A percentile compares a stretch with the other conserved stretches of the same genome.
phyloP scores from a whole-genome alignment of 2,888 invertebrate species.

The Lymantria monacha region DNA sequence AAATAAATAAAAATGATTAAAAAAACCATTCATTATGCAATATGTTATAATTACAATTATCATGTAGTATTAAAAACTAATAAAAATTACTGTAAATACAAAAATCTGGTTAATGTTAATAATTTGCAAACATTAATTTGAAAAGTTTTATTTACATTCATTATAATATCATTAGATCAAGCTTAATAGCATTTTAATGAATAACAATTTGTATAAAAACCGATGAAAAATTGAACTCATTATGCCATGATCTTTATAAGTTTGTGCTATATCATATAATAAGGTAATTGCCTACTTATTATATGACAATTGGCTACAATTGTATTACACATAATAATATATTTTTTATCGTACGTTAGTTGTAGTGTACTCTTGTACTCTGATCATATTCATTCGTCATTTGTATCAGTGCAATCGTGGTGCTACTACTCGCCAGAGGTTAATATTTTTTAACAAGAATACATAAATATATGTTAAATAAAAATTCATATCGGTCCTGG shows the following conservation, averaged over 20 bases:
- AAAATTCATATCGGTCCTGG: background rate
- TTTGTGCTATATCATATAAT: background rate
- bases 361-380: background rate
- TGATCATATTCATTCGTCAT: background rate
- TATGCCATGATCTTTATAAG: background rate
- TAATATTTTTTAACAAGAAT: background rate
- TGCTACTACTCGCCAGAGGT: background rate
- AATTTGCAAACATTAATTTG: background rate
- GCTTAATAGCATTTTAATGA: no score
- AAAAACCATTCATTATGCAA: no score
- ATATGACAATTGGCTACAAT: background rate
- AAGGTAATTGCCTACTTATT: background rate
- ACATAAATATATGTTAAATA: background rate
- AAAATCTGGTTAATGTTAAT: background rate
- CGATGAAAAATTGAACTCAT: background rate
- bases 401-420: background rate
- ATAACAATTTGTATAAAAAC: no score
- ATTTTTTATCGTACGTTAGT: background rate
- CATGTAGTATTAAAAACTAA: no score
- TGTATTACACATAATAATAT: background rate
- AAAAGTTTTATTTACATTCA: background rate
- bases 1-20: background rate
- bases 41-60: no score
- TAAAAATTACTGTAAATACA: background rate
- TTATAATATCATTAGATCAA: background rate